Base-by-base conservation (phyloP, 2,113 vertebrate genomes). In the Dasyornis broadbenti region DNA sequence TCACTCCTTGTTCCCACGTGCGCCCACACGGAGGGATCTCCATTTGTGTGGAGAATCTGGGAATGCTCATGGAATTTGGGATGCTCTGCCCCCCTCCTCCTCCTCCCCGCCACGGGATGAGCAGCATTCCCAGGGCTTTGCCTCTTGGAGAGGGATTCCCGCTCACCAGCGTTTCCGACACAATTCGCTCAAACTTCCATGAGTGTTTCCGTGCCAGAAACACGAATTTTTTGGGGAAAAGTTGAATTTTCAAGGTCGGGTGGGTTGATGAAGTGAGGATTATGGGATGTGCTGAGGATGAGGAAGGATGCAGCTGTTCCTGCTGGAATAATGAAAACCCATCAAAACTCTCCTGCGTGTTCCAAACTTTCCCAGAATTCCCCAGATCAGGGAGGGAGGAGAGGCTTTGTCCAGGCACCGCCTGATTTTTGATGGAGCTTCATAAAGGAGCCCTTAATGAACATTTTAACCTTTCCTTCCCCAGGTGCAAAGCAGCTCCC, bases 1-100 rank as follows among this genome's bases (percentile, higher is more conserved):
- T 59, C 44, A 1, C 59, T 54, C 66, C 52, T 23, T 15, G 44
- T 82, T 65, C 15, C 18, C 69, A 13, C 10, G 2, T 4, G 47
- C 28, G 52, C 39, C 52, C 11, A 1, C 31, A 5, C 31, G 30
- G 47, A 6, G 22, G 13, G 15, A 19, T 20, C 65, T 64, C 37
- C 15, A 3, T 39, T 26, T 42, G 14, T 1, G 0, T 19, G 80
- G 45, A 33, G 31, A 76, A 6, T 2, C n/a, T n/a, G n/a, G n/a
- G n/a, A n/a, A n/a, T n/a, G n/a, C n/a, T n/a, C 3, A 0, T 0
- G 0, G 13, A 33, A 64, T 35, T 64, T 2, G 22, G 61, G 72
- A 61, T n/a, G 17, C 60, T 61, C 49, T 57, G 39, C 86, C 8
- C 0, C 77, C 69, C 76, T 57, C 49, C 61, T 82, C 9, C 71